A percentile compares a stretch with the other conserved stretches of the same genome.
These are phyloP conservation scores for Esox lucius DNA, from an alignment of 2,797 vertebrate species.

Conservation along the genomic window DNA sequence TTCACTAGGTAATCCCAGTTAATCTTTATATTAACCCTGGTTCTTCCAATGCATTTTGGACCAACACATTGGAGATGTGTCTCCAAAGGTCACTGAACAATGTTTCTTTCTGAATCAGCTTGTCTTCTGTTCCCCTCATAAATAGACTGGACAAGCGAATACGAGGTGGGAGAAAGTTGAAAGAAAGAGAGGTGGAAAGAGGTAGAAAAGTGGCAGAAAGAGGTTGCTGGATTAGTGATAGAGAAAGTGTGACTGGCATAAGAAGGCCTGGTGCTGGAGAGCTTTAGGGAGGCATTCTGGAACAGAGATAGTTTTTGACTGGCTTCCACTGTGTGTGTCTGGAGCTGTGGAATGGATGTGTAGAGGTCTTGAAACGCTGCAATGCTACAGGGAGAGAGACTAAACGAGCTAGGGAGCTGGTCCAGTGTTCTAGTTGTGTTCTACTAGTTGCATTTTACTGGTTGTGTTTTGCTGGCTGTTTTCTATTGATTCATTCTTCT, in stretches of 20 bases:
- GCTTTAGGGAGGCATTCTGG: neutral
- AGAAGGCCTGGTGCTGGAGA: no score
- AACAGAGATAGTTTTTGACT: no score
- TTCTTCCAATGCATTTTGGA: constrained; percentile 35
- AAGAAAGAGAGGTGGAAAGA: neutral
- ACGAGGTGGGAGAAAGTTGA: neutral
- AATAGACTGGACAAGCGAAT: neutral
- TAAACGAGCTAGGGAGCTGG: neutral
- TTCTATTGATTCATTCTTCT: neutral
- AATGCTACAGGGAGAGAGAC: neutral
- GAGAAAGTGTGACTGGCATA: neutral
- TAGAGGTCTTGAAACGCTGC: neutral
- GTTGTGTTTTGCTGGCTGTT: neutral
- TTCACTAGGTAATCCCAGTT: constrained; percentile 41
- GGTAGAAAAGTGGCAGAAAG: neutral
- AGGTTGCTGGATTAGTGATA: no score
- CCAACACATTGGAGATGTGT: constrained; percentile 71
- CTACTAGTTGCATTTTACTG: neutral
- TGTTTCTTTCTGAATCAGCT: constrained; percentile 58
- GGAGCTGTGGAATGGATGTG: neutral
- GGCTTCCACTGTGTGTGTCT: no score
- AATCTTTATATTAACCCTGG: constrained; percentile 64
- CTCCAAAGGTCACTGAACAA: constrained; percentile 72
- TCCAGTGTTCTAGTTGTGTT: neutral
- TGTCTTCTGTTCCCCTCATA: constrained; percentile 66